A percentile compares a stretch with the other conserved stretches of the same genome.
Evolutionary conservation across 2,797 vertebrate genomes (phyloP).

Genomic region (Urophycis tenuis): DNA sequence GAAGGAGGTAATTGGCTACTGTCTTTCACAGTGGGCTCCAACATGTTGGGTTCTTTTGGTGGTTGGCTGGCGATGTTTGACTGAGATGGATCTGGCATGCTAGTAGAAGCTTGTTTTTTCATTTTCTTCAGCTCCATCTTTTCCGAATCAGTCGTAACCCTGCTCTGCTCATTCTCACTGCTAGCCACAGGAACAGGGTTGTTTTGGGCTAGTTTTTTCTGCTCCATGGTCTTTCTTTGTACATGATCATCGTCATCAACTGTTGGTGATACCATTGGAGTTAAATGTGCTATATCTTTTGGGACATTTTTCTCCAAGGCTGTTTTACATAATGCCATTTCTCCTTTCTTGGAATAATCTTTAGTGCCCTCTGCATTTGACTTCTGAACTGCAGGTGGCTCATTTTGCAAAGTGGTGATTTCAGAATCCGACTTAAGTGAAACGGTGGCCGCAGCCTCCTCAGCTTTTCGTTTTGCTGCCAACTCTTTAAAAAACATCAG

Average conservation of each 20-base stretch:
- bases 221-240: conserved; percentile 20
- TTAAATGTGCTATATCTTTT: conserved; percentile 20
- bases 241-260: conserved; percentile 19
- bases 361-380: conserved; percentile 16
- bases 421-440: conserved; percentile 15
- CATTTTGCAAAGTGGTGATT: conserved; percentile 28
- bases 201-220: conserved; percentile 15
- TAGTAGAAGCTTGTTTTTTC: conserved; percentile 20
- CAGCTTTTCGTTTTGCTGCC: conserved; percentile 66
- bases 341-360: conserved; percentile 7
- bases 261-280: conserved; percentile 16
- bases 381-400: conserved; percentile 20
- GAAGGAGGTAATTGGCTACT: conserved; percentile 11
- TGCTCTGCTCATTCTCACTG: conserved; percentile 29
- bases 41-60: conserved; percentile 17
- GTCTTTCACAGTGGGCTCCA: conserved; percentile 41
- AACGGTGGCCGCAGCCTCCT: conserved; percentile 41
- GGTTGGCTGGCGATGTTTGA: conserved; percentile 7
- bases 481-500: conserved; percentile 70
- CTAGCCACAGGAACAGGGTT: conserved; percentile 11
- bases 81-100: conserved; percentile 38
- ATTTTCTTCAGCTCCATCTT: conserved; percentile 36
- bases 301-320: neutral
- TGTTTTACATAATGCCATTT: conserved; percentile 7
- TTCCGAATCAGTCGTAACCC: conserved; percentile 45